phyloP scores from a whole-genome alignment of 2,797 vertebrate species.

The Perodicticus potto region DNA sequence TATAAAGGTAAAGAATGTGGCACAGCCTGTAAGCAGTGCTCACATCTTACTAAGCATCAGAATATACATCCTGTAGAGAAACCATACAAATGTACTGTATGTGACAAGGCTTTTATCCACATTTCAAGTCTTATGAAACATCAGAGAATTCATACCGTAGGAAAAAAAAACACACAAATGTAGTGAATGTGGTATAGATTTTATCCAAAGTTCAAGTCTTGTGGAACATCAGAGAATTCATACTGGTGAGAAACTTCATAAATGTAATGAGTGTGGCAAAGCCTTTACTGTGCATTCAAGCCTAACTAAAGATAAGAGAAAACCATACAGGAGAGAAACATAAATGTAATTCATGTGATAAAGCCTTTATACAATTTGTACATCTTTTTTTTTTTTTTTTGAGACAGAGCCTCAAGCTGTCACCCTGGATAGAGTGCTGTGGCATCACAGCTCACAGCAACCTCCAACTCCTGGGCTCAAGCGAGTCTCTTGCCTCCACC shows the following conservation, averaged over 20 bases:
- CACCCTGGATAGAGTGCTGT: no score
- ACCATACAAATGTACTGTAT: slow-evolving; percentile 28
- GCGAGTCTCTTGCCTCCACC: no score
- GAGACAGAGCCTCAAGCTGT: no score
- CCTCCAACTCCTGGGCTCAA: no score
- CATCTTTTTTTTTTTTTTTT: background rate
- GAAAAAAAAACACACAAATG: background rate
- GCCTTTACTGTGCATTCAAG: background rate
- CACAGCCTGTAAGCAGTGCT: slow-evolving; percentile 23
- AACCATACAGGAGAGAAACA: background rate
- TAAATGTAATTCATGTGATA: slow-evolving; percentile 15
- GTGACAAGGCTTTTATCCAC: slow-evolving; percentile 19
- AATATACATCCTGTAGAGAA: slow-evolving; percentile 44
- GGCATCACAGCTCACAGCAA: no score
- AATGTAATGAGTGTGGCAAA: slow-evolving; percentile 21
- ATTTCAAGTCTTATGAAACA: slow-evolving; percentile 20
- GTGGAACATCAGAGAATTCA: slow-evolving; percentile 31
- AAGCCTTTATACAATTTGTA: background rate
- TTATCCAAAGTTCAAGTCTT: background rate
- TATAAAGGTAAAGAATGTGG: slow-evolving; percentile 42
- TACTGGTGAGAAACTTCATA: slow-evolving; percentile 14
- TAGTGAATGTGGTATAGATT: slow-evolving; percentile 6
- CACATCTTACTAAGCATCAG: slow-evolving; percentile 44
- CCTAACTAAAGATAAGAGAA: background rate
- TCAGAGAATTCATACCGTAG: slow-evolving; percentile 45